Evolutionary conservation across 2,113 vertebrate species (phyloP).

Genomic region (Zapornia atra): DNA sequence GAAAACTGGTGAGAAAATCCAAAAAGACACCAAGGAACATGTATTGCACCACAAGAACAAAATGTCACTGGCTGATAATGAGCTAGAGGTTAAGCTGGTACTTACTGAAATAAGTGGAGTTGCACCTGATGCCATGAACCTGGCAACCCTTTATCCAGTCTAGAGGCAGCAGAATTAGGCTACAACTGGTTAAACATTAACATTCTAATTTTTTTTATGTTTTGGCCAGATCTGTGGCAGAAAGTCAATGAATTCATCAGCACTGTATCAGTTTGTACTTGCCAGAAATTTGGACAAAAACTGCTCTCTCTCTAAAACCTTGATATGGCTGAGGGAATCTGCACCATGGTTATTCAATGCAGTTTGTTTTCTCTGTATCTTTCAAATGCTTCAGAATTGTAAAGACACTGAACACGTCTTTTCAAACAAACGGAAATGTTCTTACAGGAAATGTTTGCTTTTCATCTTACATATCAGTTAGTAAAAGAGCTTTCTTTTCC

Average conservation of each 20-base stretch:
- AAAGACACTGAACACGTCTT: not conserved
- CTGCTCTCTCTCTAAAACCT: not conserved
- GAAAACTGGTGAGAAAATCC: not conserved
- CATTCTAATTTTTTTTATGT: not conserved
- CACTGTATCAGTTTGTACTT: not conserved
- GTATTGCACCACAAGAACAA: not conserved
- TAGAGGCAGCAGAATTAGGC: not conserved
- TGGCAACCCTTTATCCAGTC: not conserved
- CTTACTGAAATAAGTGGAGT: not conserved
- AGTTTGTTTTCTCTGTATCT: not conserved
- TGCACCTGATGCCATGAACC: fast-evolving
- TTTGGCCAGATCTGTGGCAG: not conserved
- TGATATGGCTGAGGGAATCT: not conserved
- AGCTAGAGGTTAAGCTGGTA: not conserved
- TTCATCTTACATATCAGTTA: not conserved
- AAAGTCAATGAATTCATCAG: not conserved
- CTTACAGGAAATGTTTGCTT: not conserved
- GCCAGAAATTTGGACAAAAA: not conserved
- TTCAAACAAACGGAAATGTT: not conserved
- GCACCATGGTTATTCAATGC: not conserved
- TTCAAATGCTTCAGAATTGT: not conserved
- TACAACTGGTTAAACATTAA: not conserved
- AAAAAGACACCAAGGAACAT: not conserved
- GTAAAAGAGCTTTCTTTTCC: not conserved
- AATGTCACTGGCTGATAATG: not conserved